Evolutionary conservation across 2,888 invertebrate species (phyloP).

Genomic region (Tyria jacobaeae): DNA sequence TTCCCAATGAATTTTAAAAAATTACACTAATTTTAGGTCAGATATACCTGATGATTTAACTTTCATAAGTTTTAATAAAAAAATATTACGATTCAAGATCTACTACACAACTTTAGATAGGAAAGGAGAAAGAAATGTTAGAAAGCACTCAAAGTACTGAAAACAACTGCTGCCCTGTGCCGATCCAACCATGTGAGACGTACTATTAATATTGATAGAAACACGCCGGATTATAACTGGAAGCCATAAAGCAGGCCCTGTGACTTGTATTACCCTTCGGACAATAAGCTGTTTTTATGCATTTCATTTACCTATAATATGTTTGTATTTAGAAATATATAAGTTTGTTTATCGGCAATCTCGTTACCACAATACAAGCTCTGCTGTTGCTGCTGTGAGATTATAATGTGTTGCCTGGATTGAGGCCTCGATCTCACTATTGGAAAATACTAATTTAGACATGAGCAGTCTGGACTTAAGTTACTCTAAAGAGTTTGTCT

Average conservation of each 20-base stretch:
- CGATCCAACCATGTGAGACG: not conserved
- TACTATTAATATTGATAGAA: not conserved
- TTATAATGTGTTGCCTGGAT: not conserved
- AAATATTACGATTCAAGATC: no score
- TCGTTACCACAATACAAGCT: no score
- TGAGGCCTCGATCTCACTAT: not conserved
- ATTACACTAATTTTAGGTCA: no score
- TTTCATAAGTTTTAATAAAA: no score
- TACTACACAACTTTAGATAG: conserved; percentile 21
- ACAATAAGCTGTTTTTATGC: not conserved
- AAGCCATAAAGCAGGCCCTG: not conserved
- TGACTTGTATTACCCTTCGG: not conserved
- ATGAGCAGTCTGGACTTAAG: not conserved
- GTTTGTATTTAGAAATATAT: no score
- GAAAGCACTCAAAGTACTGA: not conserved
- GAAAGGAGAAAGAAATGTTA: conserved; percentile 15
- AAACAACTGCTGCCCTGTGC: conserved; percentile 2
- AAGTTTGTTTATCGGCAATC: no score
- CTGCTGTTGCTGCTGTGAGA: no score
- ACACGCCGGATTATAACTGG: conserved; percentile 18
- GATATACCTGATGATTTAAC: no score
- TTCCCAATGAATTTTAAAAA: no score
- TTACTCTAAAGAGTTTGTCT: not conserved
- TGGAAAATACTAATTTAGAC: not conserved
- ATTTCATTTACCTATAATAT: no score